Evolutionary conservation across 2,797 vertebrate species (phyloP), one percentile per base, ranked within the genome.

Genomic region (Hozukius guyotensis): DNA sequence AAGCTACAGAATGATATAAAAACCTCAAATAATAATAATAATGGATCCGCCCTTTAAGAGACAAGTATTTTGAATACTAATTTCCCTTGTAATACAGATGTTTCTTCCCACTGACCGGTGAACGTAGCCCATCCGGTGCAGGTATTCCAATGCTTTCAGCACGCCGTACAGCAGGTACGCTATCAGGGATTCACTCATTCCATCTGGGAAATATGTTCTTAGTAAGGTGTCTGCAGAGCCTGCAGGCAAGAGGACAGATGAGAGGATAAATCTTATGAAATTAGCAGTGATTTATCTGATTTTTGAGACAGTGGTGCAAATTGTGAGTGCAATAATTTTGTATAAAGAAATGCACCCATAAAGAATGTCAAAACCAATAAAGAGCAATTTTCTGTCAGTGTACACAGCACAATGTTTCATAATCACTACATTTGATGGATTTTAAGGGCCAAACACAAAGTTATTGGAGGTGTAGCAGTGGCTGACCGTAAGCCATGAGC

Each of bases 101-200:
- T 38, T 53, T 22, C 27, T 22, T 32, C 29, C 12, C 11, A 63
- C 89, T 87, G 93, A 99, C 98, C 98, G 97, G 96, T 99, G 98
- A 93, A 99, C 97, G 76, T 97, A 99, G 89, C 98, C 97, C 83
- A 98, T 98, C 82, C 96, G 95, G 88, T 99, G 98, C 86, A 99
- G 96, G 89, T 99, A 99, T 80, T 97, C 96, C 93, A 99, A 90
- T 2, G 97, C 98, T 92, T 96, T 97, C 77, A 99, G 95, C 55
- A 96, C 97, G 29, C 97, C 97, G 63, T 97, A 96, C 34, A 99
- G 96, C 89, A 99, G 96, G 83, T 97, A 98, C 22, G 97, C 96
- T 79, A 99, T 97, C 86, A 99, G 94, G 82, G 96, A 96, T 94
- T 99, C 98, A 87, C 96, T 99, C 98, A 99, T 99, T 79, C 98